Evolutionary conservation across 2,797 vertebrate genomes (phyloP), one percentile per base, ranked within the genome.

Genomic region (Fringilla coelebs): DNA sequence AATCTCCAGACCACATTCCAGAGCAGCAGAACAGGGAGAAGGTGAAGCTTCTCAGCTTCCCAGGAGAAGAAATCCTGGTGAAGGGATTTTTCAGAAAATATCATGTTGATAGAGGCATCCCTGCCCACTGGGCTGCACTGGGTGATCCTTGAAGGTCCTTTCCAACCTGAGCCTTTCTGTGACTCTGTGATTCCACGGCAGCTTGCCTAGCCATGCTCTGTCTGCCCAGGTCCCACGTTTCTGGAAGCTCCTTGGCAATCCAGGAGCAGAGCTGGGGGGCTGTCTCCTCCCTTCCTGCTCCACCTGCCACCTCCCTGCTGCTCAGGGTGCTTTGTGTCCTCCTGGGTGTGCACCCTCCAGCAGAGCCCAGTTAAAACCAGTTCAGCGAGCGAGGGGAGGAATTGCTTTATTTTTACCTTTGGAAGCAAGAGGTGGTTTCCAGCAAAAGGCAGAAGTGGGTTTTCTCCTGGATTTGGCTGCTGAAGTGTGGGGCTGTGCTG

Each of bases 371-470:
- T 36, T 80, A 46, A 75, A 94, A 58, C 46, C 80, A 73, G 63
- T 2, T 9, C 34, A 61, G 67, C 0, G 0, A 66, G 8, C 0
- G 6, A 77, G n/a, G 0, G 3, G 29, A 0, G 0, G 40, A 67
- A 71, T 9, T 3, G 10, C n/a, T 65, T 74, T 36, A 4, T 18
- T 71, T 76, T 86, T 28, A 6, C 10, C 43, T 77, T 71, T n/a
- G 48, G 18, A 31, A 88, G 41, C 0, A 0, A 34, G 48, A 52
- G 26, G 13, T 0, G 4, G 16, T 65, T 88, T 28, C 90, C 43
- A 75, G 13, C 0, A 7, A 46, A 67, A 57, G 24, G 41, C 62
- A 41, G 52, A 74, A 49, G 52, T 6, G 25, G 72, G 28, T 93
- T 77, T 88, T 68, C 62, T 61, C 67, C 62, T 3, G 22, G 83